These are phyloP conservation scores for Champsocephalus gunnari DNA, from an alignment of 2,797 vertebrate genomes.

Conservation along the genomic window DNA sequence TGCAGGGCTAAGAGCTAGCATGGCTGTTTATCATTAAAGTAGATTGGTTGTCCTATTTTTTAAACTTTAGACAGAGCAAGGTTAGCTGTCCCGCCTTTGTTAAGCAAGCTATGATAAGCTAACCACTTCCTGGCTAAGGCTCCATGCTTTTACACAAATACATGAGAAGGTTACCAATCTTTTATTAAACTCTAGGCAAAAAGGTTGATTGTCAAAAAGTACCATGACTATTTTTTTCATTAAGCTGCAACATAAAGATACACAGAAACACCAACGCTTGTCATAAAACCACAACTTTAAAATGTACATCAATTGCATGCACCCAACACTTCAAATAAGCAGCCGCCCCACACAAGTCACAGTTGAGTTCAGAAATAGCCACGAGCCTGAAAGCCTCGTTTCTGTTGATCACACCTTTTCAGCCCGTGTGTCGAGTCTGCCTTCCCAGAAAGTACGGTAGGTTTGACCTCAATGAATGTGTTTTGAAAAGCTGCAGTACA, in stretches of 20 bases:
- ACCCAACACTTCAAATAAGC: not conserved
- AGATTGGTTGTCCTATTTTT: not conserved
- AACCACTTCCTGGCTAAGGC: not conserved
- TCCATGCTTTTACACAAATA: not conserved
- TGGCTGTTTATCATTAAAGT: not conserved
- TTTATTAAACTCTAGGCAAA: not conserved
- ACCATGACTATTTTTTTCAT: not conserved
- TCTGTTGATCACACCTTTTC: not conserved
- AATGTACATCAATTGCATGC: not conserved
- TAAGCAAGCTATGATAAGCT: not conserved
- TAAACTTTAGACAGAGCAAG: no score
- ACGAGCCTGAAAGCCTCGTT: constrained; percentile 1
- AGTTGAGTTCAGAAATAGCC: not conserved
- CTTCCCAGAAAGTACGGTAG: not conserved
- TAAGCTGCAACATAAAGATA: not conserved
- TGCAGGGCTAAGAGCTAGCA: not conserved
- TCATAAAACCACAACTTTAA: not conserved
- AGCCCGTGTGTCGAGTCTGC: not conserved
- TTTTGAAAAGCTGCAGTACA: not conserved
- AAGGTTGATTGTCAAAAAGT: not conserved
- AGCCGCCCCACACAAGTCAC: not conserved
- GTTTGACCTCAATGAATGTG: constrained; percentile 10
- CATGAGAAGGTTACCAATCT: not conserved
- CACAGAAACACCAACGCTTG: not conserved
- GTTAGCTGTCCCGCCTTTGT: no score